Evolutionary conservation across 2,113 vertebrate species (phyloP).

Genomic region (Nesoenas mayeri): DNA sequence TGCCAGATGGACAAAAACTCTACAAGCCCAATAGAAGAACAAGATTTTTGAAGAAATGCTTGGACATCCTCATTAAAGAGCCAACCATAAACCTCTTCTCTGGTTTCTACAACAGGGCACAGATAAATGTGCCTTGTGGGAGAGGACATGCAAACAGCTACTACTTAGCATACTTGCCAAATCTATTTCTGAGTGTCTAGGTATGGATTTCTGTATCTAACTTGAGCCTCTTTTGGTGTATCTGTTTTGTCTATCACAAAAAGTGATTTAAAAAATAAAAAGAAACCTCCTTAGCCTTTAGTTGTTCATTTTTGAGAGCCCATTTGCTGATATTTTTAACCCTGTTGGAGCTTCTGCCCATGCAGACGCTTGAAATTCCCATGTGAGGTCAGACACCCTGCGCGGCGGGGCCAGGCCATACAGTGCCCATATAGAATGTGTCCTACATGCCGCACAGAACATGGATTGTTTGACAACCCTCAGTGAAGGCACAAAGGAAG

Average conservation of each 20-base stretch:
- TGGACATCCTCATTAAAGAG: neutral
- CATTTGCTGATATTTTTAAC: neutral
- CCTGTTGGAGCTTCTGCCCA: neutral
- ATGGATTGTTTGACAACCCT: neutral
- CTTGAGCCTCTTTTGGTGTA: neutral
- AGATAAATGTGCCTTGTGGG: neutral
- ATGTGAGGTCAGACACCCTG: neutral
- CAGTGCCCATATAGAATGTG: neutral
- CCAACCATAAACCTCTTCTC: neutral
- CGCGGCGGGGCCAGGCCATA: neutral
- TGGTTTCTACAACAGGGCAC: neutral
- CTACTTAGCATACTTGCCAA: neutral
- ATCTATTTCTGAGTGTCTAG: neutral
- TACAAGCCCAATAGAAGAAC: neutral
- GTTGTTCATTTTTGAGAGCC: neutral
- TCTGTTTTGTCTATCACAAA: neutral
- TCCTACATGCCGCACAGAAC: neutral
- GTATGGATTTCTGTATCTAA: neutral
- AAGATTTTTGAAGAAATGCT: neutral
- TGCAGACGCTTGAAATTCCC: neutral
- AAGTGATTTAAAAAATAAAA: neutral
- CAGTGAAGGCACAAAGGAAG: neutral
- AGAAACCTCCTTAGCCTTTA: neutral
- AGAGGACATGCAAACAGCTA: neutral
- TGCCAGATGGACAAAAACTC: neutral